Evolutionary conservation across 2,113 vertebrate species (phyloP), one percentile per base, ranked within the genome.

Genomic region (Oceanites oceanicus): DNA sequence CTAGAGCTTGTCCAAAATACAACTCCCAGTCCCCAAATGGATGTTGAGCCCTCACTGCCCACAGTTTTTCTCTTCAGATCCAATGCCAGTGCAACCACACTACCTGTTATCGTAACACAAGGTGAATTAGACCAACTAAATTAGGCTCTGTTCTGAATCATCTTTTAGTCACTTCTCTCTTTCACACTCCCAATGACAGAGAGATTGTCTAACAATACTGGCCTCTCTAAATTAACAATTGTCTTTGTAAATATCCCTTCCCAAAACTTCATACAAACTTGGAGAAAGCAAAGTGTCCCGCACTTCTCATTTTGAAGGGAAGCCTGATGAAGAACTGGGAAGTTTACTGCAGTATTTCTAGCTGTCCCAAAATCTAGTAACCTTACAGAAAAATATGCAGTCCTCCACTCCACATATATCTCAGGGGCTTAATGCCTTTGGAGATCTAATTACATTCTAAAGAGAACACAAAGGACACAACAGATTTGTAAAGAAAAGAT

Each of bases 171-270:
- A 59, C 29, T 89, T 77, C 29, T 84, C 19, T 45, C 66, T 77
- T 44, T 62, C 23, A 22, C 20, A 38, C 20, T 55, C 73, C 12
- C 34, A 18, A 0, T 19, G 77, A 53, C 12, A 88, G 26, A 72
- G 17, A 73, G 15, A 55, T 12, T 3, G 0, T 6, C 29, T 55
- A 63, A 53, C 27, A 70, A n/a, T 38, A 75, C 27, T 0, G 1
- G 19, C 38, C 49, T 47, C 70, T 89, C 47, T 52, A 75, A 82
- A 55, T 18, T 55, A 62, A 77, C 49, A 61, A 40, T 3, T 62
- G 11, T 40, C 20, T 52, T 3, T 34, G 20, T 36, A 49, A 66
- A 40, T 10, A 72, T 11, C 22, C 16, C 36, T 79, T 76, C 45
- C 9, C 47, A 34, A 45, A 85, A 55, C 9, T 20, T 71, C 8